Conservation (phyloP, 2,797 vertebrate species). For the Glyptemys insculpta region DNA sequence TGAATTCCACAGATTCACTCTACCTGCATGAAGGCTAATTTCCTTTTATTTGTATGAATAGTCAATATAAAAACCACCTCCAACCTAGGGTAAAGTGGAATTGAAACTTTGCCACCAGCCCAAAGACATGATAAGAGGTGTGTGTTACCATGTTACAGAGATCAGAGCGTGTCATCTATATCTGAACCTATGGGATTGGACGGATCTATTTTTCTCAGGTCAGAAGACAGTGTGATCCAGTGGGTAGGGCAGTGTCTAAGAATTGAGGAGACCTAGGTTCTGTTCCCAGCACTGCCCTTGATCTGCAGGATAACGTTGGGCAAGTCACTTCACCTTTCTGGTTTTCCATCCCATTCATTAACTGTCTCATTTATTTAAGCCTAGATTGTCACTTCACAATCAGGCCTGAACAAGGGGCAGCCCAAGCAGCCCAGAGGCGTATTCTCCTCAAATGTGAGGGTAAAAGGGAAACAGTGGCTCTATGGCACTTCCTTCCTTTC, state of each 20-base stretch:
- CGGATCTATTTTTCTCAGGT: neutral
- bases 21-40: slow-evolving; percentile 37
- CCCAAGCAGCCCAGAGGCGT: no score
- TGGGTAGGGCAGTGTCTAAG: rapidly evolving
- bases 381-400: neutral
- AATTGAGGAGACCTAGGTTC: neutral
- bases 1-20: slow-evolving; percentile 56
- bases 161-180: neutral
- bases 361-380: neutral
- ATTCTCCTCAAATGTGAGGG: neutral
- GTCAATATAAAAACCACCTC: slow-evolving; percentile 31
- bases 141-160: neutral
- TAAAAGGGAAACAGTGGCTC: neutral
- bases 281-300: neutral
- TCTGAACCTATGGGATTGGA: neutral
- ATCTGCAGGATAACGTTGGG: neutral
- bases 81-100: slow-evolving; percentile 42
- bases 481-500: neutral
- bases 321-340: neutral
- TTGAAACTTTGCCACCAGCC: slow-evolving; percentile 23
- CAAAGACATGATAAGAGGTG: neutral
- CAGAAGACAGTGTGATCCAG: neutral
- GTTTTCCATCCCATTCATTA: neutral
- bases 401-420: neutral
- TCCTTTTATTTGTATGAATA: slow-evolving; percentile 38